Evolutionary conservation across 2,113 vertebrate genomes (phyloP), one percentile per base, ranked within the genome.

Genomic region (Fregetta grallaria): DNA sequence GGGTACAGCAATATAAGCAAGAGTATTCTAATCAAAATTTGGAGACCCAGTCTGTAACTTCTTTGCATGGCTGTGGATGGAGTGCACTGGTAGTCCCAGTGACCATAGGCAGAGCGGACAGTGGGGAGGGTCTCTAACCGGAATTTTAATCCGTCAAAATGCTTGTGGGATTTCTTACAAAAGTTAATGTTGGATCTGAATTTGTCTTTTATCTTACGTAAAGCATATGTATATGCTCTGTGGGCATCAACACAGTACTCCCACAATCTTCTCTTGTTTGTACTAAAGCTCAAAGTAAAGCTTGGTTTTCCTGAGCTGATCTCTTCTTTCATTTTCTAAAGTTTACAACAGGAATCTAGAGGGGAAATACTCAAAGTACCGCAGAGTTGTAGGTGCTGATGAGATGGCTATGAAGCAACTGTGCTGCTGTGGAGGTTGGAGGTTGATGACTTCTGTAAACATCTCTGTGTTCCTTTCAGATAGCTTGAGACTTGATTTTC

Each of bases 201-300:
- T 36, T 71, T 7, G 74, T 75, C 30, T 68, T 62, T 70, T n/a
- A 13, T 56, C 44, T 84, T 83, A 13, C 8, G 3, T 67, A n/a
- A 63, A 84, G 21, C 11, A 6, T 45, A 17, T n/a, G 7, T 75
- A 23, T 68, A 9, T 20, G 30, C 16, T 89, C 15, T 83, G 29
- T 74, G 49, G 49, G 9, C 49, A 52, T 61, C 0, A 0, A 38
- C 5, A 21, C 25, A 9, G 15, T 56, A 29, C 42, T 88, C 25
- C 45, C 55, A 44, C 38, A n/a, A 1, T 73, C 49, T 89, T 63
- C 61, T 70, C 68, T 63, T 80, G 50, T 56, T 95, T 71, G 44
- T 78, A 18, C 38, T 81, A 42, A 92, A 92, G 47, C 53, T 87
- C 38, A 52, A 40, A 36, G 44, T 66, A 47, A 71, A 84, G 34